Evolutionary conservation across 2,797 vertebrate species (phyloP).

Genomic region (Rhabdomys pumilio): DNA sequence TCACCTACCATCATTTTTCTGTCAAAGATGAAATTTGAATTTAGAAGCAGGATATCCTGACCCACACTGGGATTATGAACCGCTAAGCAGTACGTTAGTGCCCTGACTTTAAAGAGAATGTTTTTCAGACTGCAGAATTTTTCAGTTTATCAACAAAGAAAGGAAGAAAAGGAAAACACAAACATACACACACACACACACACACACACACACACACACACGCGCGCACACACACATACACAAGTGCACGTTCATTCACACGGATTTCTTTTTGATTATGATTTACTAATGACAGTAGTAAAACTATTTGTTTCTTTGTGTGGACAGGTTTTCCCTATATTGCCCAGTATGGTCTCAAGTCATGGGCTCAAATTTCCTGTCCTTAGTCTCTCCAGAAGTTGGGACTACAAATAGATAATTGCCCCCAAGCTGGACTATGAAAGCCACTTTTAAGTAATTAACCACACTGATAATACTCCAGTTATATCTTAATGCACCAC

Average conservation of each 20-base stretch:
- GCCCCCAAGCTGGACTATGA: not conserved
- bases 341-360: not conserved
- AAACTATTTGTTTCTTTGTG: not conserved
- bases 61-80: not conserved
- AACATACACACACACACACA: not conserved
- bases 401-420: not conserved
- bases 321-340: not conserved
- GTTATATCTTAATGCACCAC: not conserved
- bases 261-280: constrained; percentile 22
- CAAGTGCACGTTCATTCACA: not conserved
- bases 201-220: not conserved
- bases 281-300: not conserved
- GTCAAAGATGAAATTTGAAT: constrained; percentile 42
- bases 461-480: constrained; percentile 19
- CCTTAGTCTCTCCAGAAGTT: not conserved
- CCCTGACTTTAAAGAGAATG: not conserved
- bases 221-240: not conserved
- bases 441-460: constrained; percentile 8
- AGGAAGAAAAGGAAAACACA: not conserved
- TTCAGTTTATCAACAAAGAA: constrained; percentile 14
- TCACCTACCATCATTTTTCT: constrained; percentile 11
- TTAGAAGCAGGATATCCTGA: constrained; percentile 41
- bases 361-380: not conserved
- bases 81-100: not conserved
- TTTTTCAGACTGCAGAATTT: constrained; percentile 29